Percentiles rank a stretch among this genome's conserved stretches.
Evolutionary conservation across 1,140 invertebrate species (phyloP).

Genomic region (Globodera ellingtonae): DNA sequence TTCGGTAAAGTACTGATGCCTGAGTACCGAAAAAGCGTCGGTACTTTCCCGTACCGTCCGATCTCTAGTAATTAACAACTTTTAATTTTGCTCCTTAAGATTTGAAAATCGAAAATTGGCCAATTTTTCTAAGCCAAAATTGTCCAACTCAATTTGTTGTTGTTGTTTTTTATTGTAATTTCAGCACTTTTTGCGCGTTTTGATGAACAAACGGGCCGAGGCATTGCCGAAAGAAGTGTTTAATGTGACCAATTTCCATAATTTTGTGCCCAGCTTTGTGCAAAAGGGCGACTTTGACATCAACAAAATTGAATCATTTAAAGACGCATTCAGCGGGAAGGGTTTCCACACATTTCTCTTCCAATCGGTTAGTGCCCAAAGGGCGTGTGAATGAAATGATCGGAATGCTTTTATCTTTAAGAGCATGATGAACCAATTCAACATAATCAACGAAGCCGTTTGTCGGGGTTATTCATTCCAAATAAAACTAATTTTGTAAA

Average conservation of each 20-base stretch:
- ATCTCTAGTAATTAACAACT: too few relatives aligned
- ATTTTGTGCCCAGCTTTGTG: neutral
- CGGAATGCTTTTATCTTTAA: neutral
- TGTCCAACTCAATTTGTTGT: neutral
- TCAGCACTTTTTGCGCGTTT: neutral
- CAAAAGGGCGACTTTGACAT: neutral
- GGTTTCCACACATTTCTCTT: neutral
- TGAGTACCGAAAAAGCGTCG: too few relatives aligned
- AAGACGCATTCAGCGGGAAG: neutral
- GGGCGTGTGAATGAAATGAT: neutral
- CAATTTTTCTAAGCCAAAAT: neutral
- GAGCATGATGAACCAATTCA: neutral
- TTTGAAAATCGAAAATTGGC: neutral
- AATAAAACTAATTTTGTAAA: neutral
- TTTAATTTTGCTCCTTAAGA: neutral
- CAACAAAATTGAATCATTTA: neutral
- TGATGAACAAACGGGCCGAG: neutral
- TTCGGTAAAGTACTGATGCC: too few relatives aligned
- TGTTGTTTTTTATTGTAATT: neutral
- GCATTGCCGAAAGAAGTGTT: neutral
- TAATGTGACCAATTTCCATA: neutral
- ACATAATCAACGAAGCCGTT: neutral
- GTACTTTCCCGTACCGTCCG: too few relatives aligned
- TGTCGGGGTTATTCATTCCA: neutral
- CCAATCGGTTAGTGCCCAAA: neutral